Conservation (phyloP, 2,888 invertebrate species). For the Drosophila ustulata region DNA sequence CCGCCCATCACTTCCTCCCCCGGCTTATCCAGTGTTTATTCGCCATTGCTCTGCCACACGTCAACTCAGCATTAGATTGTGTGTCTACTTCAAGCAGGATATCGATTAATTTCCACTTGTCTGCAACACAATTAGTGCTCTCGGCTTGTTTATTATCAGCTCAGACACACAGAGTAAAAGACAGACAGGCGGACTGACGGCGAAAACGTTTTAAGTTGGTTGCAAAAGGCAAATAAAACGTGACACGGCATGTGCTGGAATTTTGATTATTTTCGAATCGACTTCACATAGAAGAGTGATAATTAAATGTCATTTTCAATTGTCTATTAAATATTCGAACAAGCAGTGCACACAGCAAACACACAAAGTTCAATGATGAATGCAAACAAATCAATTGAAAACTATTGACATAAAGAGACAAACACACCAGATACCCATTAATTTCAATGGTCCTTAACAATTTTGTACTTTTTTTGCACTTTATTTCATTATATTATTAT, state of each 20-base stretch:
- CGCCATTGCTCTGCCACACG: slow-evolving; percentile 26
- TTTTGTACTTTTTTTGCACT: no score
- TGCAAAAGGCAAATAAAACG: slow-evolving; percentile 52
- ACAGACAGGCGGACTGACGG: slow-evolving; percentile 4
- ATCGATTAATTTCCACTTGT: slow-evolving; percentile 79
- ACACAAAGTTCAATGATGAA: not conserved
- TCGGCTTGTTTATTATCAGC: slow-evolving; percentile 67
- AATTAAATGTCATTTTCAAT: slow-evolving; percentile 23
- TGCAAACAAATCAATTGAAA: slow-evolving; percentile 4
- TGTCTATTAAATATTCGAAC: slow-evolving; percentile 4
- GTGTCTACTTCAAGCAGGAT: slow-evolving; percentile 66
- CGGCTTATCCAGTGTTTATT: not conserved
- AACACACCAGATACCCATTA: no score
- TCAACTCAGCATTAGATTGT: slow-evolving; percentile 46
- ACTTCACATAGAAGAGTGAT: not conserved
- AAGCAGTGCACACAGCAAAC: not conserved
- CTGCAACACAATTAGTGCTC: slow-evolving; percentile 74
- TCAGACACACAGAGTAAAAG: slow-evolving; percentile 19
- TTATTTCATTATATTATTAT: no score
- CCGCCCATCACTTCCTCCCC: not conserved
- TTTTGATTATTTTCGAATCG: slow-evolving; percentile 26
- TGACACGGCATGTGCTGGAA: slow-evolving; percentile 43
- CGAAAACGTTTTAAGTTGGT: slow-evolving; percentile 54
- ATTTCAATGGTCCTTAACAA: no score
- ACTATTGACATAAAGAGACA: not conserved